Base-by-base conservation (phyloP, 2,797 vertebrate genomes). In the Clarias fuscus region DNA sequence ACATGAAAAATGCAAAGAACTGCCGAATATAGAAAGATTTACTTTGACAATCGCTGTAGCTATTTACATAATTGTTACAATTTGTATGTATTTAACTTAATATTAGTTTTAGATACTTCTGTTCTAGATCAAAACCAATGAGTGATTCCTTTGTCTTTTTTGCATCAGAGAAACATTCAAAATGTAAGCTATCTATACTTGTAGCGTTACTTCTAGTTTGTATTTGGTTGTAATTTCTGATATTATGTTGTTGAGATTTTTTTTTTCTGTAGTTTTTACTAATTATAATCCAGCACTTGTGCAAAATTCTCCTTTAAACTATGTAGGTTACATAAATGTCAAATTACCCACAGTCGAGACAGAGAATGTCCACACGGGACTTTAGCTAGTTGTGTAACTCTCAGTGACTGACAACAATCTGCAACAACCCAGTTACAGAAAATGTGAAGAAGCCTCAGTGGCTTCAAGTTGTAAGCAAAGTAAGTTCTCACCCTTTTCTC, bases 321-420 rank as follows among this genome's bases (percentile, higher is more conserved):
- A 68, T 82, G 40, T 67, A 82, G 27, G n/a, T 82, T 68, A 82
- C 43, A 68, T 22, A 82, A 82, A 68, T 82, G 80, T 68, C 80
- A 82, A 24, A 82, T 56, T 67, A 68, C 24, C 61, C 79, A 65
- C 79, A 27, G 15, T 27, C 24, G 37, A 40, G 40, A 65, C 7
- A 48, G 40, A 48, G 61, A 65, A 65, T 20, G 61, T 81, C 22
- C 79, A 48, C 62, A 65, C 27, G 79, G 62, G 79, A 81, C 37
- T 18, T 81, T 48, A 48, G 40, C 62, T 18, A 48, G 61, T 65
- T 81, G 78, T 64, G 59, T 64, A 64, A 65, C 37, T 65, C 62
- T 67, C 27, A 67, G 62, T 81, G 40, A 81, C 76, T 65, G 78
- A 62, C 62, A 65, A 48, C 65, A 65, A 81, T 65, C 17, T 65